Base-by-base conservation (phyloP, 1,140 invertebrate genomes). In the Chlorops oryzae region DNA sequence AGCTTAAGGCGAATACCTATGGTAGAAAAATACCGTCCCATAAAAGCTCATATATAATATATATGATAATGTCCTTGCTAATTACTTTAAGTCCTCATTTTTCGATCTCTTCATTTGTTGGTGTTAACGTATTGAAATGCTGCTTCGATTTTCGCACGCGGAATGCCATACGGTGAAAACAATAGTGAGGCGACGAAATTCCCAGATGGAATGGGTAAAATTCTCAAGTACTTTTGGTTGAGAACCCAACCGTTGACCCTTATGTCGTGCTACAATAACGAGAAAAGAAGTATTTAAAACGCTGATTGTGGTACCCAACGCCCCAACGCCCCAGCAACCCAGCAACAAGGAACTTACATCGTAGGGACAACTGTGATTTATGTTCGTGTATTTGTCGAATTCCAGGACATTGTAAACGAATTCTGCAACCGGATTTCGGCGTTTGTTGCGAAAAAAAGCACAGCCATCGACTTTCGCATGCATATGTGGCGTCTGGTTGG, bases 321-420 rank as follows among this genome's bases (percentile, higher is more conserved):
- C 25, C 6, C 7, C 12, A 24, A 20, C 2, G 20, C 3, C 5
- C 9, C 2, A 15, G 20, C n/a, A 20, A 20, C 2, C 28, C 3
- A 32, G 5, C 10, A 10, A 21, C 2, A 21, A 27, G n/a, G 24
- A 32, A 51, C 56, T 50, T 12, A 57, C 56, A 34, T 52, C 23
- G 20, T 24, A 52, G 18, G 56, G 56, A 40, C 56, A 58, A 1
- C 25, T 42, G 21, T 58, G 56, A 50, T 58, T 58, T 1, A 58
- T 38, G 20, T 58, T 55, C 5, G 41, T 38, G n/a, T 38, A 50
- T 6, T 3, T 27, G 0, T 25, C 18, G 1, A 52, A 4, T 0
- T 35, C 22, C 9, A 55, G 5, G 0, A 39, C 17, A 2, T 55
- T 52, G 23, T 28, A 58, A 18, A 58, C 18, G 1, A 28, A 22